phyloP scores from a whole-genome alignment of 2,113 vertebrate genomes.

The Amblyornis subalaris region DNA sequence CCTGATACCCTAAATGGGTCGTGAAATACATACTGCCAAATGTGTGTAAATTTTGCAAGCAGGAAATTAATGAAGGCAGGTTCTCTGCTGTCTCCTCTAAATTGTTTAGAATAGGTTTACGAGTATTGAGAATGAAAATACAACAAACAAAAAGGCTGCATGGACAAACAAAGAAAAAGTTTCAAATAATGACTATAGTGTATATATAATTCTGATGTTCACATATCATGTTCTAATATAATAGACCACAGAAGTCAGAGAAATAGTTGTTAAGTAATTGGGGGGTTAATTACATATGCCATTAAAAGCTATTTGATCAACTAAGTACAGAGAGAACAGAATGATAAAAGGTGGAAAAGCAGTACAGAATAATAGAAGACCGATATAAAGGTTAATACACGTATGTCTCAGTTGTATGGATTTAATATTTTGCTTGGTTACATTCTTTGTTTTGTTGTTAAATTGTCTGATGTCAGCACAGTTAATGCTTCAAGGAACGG shows the following conservation, averaged over 20 bases:
- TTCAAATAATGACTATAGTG: not conserved
- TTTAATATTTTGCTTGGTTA: not conserved
- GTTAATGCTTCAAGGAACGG: not conserved
- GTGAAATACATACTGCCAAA: not conserved
- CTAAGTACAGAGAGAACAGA: not conserved
- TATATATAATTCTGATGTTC: not conserved
- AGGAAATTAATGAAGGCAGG: not conserved
- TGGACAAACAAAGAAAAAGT: not conserved
- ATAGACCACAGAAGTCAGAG: not conserved
- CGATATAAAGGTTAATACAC: not conserved
- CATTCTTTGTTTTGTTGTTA: not conserved
- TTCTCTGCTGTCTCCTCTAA: not conserved
- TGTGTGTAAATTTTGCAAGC: not conserved
- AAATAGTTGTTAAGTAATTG: not conserved
- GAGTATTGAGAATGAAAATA: not conserved
- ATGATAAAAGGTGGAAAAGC: not conserved
- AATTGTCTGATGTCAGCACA: not conserved
- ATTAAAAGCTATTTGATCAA: not conserved
- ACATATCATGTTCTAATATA: not conserved
- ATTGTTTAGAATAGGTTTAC: not conserved
- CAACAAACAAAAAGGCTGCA: not conserved
- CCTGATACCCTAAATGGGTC: not conserved
- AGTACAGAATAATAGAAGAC: not conserved
- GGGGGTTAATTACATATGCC: not conserved
- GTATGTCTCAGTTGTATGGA: not conserved